These are phyloP conservation scores for Zaprionus lachaisei DNA, from an alignment of 1,140 invertebrate genomes.

Conservation along the genomic window DNA sequence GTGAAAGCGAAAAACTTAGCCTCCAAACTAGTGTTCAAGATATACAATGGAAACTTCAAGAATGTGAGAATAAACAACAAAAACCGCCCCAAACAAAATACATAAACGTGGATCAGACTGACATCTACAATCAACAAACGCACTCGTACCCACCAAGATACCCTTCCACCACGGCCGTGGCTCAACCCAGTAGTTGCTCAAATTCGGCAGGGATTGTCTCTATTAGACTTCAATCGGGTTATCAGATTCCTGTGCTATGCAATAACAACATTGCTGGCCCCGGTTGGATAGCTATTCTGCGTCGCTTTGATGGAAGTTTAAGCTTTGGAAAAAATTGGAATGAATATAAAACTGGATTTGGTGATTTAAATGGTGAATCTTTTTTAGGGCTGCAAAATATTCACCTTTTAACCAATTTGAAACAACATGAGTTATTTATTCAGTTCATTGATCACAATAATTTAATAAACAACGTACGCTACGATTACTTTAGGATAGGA, in stretches of 20 bases:
- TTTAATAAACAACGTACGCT: rapidly evolving
- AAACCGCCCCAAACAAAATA: too few species aligned
- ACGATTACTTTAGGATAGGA: slow-evolving; percentile 12
- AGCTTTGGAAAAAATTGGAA: neutral
- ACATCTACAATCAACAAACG: neutral
- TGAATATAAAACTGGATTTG: slow-evolving; percentile 12
- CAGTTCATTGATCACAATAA: rapidly evolving
- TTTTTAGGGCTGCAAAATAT: slow-evolving; percentile 22
- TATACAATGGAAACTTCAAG: too few species aligned
- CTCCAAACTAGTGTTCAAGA: too few species aligned
- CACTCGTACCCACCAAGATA: neutral
- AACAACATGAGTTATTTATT: neutral
- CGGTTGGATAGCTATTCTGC: slow-evolving; percentile 14
- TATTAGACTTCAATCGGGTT: neutral
- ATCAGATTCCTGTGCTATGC: neutral
- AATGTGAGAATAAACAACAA: too few species aligned
- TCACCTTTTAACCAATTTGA: neutral
- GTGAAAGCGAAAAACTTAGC: too few species aligned
- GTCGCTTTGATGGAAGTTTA: rapidly evolving
- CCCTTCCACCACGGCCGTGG: too few species aligned
- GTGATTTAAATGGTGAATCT: neutral
- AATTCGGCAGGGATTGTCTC: too few species aligned
- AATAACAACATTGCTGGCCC: neutral
- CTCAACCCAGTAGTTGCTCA: too few species aligned
- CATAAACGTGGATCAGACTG: too few species aligned